These are phyloP conservation scores for Sebastes nivosus DNA, from an alignment of 2,797 vertebrate species.

Conservation along the genomic window DNA sequence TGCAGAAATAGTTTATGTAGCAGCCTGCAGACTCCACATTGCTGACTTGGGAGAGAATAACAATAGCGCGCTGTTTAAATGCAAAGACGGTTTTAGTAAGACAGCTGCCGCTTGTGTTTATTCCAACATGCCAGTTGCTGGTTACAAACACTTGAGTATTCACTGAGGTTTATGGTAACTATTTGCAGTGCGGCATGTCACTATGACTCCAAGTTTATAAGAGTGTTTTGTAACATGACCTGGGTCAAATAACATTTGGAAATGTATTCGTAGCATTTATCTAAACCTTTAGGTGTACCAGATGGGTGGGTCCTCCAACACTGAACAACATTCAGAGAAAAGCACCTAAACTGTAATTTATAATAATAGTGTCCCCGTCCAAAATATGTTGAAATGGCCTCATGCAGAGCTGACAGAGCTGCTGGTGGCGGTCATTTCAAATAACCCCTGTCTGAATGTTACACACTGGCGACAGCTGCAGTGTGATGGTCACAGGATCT, in stretches of 20 bases:
- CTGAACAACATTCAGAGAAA: not conserved
- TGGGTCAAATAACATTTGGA: slow-evolving; percentile 20
- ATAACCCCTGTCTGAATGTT: slow-evolving; percentile 66
- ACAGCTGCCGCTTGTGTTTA: slow-evolving; percentile 76
- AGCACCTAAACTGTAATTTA: not conserved
- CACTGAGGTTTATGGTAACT: slow-evolving; percentile 45
- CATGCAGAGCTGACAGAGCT: slow-evolving; percentile 4
- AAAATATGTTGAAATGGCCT: not conserved
- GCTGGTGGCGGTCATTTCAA: slow-evolving; percentile 49
- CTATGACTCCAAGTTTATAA: slow-evolving; percentile 42
- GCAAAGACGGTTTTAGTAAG: slow-evolving; percentile 56
- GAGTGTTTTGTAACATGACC: slow-evolving; percentile 51
- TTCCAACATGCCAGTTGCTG: slow-evolving; percentile 61
- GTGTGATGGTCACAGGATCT: slow-evolving; percentile 79
- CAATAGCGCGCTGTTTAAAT: slow-evolving; percentile 72
- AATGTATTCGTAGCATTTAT: slow-evolving; percentile 21
- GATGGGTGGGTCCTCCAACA: not conserved
- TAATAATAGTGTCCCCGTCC: not conserved
- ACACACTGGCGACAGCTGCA: slow-evolving; percentile 81
- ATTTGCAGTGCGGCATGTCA: slow-evolving; percentile 54
- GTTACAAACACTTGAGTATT: slow-evolving; percentile 62
- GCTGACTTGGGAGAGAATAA: slow-evolving; percentile 62
- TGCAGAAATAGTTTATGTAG: slow-evolving; percentile 25
- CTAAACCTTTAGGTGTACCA: not conserved
- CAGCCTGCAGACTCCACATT: slow-evolving; percentile 44